Conservation (phyloP, 2,888 invertebrate genomes). For the Clivina fossor region DNA sequence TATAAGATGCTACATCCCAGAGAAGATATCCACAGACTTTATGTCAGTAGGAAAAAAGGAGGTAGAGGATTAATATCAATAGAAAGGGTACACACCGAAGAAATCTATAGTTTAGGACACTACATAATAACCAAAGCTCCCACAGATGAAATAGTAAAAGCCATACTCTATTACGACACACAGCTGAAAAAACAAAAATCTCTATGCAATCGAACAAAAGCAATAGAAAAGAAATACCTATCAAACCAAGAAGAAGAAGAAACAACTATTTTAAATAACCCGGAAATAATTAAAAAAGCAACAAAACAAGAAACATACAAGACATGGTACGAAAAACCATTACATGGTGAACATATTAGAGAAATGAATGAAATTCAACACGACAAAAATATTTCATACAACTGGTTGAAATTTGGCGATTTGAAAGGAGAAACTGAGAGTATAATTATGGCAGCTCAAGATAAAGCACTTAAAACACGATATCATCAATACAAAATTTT, state of each 20-base stretch:
- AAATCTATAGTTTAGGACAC: background rate
- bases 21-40: slow-evolving; percentile 24
- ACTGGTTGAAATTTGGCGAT: slow-evolving; percentile 30
- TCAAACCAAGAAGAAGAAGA: background rate
- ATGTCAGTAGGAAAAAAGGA: slow-evolving; percentile 28
- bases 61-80: slow-evolving; percentile 29
- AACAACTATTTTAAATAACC: background rate
- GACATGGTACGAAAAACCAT: slow-evolving; percentile 15
- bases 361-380: slow-evolving; percentile 17
- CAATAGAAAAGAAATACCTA: background rate
- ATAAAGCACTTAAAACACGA: too few relatives aligned
- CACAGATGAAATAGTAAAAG: background rate
- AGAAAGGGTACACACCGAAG: background rate
- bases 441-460: slow-evolving; percentile 30
- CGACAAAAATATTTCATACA: slow-evolving; percentile 11
- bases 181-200: background rate
- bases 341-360: slow-evolving; percentile 28
- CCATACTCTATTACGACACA: background rate
- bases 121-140: background rate
- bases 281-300: slow-evolving; percentile 10
- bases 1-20: slow-evolving; percentile 27
- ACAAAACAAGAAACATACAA: background rate
- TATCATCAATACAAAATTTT: slow-evolving; percentile 31
- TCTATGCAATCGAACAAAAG: background rate
- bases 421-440: slow-evolving; percentile 36